phyloP scores from a whole-genome alignment of 2,113 vertebrate species.

The Symphodus melops region DNA sequence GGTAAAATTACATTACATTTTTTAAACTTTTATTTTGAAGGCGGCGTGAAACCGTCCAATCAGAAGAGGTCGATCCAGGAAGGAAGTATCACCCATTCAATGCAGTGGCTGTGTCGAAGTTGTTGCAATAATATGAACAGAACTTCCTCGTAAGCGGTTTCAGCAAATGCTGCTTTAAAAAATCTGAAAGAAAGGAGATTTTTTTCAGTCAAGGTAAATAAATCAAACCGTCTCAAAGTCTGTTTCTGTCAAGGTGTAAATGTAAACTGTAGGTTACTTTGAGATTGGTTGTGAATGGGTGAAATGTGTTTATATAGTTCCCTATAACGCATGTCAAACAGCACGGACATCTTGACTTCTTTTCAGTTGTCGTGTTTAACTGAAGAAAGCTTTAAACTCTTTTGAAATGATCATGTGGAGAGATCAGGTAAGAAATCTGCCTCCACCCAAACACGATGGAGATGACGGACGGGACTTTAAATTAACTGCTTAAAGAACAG shows the following conservation, averaged over 20 bases:
- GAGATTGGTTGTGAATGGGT: not conserved
- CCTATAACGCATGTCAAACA: no score
- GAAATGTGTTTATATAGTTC: not conserved
- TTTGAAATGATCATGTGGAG: no score
- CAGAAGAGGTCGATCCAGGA: slow-evolving; percentile 60
- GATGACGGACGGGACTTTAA: not conserved
- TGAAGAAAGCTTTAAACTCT: no score
- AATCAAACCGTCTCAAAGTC: not conserved
- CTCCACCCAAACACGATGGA: not conserved
- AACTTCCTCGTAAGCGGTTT: slow-evolving; percentile 60
- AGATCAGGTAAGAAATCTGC: not conserved
- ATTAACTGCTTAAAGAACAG: not conserved
- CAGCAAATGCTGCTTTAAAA: not conserved
- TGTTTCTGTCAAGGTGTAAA: not conserved
- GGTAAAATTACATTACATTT: no score
- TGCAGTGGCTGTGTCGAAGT: slow-evolving; percentile 24
- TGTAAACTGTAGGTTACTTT: no score
- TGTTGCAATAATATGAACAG: slow-evolving; percentile 28
- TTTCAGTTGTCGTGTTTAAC: no score
- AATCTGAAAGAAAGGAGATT: not conserved
- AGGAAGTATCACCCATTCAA: slow-evolving; percentile 67
- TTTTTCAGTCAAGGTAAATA: slow-evolving; percentile 50
- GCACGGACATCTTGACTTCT: no score
- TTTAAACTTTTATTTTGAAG: slow-evolving; percentile 62
- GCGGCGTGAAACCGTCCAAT: slow-evolving; percentile 56